These are phyloP conservation scores for Oceanodroma leucorhoa DNA, from an alignment of 2,797 vertebrate genomes.

Conservation along the genomic window DNA sequence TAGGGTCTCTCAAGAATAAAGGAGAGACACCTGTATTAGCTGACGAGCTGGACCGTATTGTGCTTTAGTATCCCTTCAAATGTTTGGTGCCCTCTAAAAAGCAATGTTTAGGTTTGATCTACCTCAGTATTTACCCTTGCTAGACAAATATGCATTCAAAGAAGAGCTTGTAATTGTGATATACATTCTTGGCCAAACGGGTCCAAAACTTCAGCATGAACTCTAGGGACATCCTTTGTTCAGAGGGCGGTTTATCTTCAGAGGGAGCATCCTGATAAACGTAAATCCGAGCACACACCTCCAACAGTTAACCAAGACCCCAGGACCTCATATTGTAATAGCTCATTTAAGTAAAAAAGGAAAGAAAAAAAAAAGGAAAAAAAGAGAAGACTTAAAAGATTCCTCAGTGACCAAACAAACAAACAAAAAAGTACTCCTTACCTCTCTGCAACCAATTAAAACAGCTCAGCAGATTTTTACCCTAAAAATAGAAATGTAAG, in stretches of 20 bases:
- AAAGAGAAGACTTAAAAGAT: background rate
- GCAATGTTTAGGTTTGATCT: background rate
- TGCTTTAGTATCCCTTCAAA: background rate
- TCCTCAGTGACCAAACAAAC: background rate
- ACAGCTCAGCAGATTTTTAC: background rate
- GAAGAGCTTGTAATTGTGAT: background rate
- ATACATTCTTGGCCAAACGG: background rate
- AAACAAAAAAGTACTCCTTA: background rate
- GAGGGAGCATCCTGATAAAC: background rate
- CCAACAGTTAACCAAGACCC: background rate
- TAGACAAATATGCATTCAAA: background rate
- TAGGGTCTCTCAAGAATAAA: background rate
- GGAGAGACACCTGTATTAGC: too few relatives aligned
- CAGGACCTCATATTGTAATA: background rate
- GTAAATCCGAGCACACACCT: background rate
- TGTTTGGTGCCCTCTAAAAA: too few relatives aligned
- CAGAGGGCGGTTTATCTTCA: background rate
- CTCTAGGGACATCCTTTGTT: background rate
- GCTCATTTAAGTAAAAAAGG: background rate
- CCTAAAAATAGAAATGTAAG: background rate
- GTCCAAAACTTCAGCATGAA: background rate
- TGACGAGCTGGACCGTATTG: background rate
- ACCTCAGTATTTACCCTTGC: background rate
- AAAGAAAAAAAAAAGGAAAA: background rate
- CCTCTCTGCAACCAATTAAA: background rate